Evolutionary conservation across 2,797 vertebrate species (phyloP).

Genomic region (Platyrinchus mystaceus): DNA sequence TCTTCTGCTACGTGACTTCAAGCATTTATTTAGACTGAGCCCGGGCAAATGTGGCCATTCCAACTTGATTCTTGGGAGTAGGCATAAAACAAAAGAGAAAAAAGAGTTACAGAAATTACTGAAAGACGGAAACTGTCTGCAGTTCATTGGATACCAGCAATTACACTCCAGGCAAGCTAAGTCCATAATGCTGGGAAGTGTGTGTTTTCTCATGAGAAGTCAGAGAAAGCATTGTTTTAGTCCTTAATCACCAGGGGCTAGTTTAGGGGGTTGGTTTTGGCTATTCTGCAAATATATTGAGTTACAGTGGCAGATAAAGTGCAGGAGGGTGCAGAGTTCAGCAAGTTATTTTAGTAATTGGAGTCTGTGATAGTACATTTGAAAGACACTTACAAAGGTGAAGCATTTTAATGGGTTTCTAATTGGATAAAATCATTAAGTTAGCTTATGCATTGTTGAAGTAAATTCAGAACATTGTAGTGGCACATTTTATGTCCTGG

Average conservation of each 20-base stretch:
- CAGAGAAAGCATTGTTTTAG: conserved; percentile 47
- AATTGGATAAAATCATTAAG: neutral
- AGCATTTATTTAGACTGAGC: neutral
- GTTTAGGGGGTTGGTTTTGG: conserved; percentile 43
- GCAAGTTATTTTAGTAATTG: neutral
- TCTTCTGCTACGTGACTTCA: neutral
- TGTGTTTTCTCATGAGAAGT: conserved; percentile 56
- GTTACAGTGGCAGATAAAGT: conserved; percentile 38
- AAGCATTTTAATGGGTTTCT: conserved; percentile 27
- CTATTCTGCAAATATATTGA: conserved; percentile 53
- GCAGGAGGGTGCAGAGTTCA: conserved; percentile 58
- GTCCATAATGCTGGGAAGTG: neutral
- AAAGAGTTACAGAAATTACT: neutral
- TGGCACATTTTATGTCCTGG: neutral
- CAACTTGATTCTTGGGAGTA: neutral
- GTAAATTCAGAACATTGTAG: neutral
- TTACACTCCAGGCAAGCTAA: conserved; percentile 10
- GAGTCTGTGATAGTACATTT: neutral
- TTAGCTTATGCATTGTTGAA: neutral
- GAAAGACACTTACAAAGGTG: conserved; percentile 19
- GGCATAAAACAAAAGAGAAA: neutral
- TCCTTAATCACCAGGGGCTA: conserved; percentile 12
- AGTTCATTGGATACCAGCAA: conserved; percentile 40
- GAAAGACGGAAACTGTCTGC: conserved; percentile 37
- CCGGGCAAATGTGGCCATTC: neutral